These are phyloP conservation scores for Caenorhabditis tropicalis DNA, from an alignment of 1,140 invertebrate genomes.

Conservation along the genomic window DNA sequence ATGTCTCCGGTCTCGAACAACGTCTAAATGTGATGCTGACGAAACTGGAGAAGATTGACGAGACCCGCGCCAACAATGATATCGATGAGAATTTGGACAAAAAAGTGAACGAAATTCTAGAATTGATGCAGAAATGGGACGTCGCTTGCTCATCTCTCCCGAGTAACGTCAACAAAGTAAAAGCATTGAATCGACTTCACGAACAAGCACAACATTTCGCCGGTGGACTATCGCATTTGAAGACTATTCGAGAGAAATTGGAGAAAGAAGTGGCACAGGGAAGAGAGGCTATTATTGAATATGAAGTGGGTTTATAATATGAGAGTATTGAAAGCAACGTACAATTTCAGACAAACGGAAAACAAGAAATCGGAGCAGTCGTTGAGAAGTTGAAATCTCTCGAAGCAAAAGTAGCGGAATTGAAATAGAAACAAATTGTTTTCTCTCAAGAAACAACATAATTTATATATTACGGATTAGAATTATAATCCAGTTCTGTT, in stretches of 20 bases:
- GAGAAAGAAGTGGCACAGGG: slow-evolving; percentile 54
- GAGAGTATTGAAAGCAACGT: no score
- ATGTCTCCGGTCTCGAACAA: slow-evolving; percentile 51
- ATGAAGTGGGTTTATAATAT: not conserved
- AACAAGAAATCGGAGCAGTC: slow-evolving; percentile 1
- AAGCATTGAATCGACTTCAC: slow-evolving; percentile 53
- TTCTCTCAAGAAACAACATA: not conserved
- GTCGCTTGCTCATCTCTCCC: slow-evolving; percentile 51
- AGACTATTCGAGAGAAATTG: slow-evolving; percentile 7
- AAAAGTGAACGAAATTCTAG: slow-evolving; percentile 54
- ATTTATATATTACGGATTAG: not conserved
- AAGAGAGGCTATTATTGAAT: slow-evolving; percentile 58
- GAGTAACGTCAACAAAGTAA: slow-evolving; percentile 53
- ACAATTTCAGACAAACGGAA: not conserved
- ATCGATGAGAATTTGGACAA: slow-evolving; percentile 49
- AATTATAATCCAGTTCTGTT: not conserved
- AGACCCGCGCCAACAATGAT: slow-evolving; percentile 33
- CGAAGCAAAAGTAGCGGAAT: slow-evolving; percentile 17
- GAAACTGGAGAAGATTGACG: slow-evolving; percentile 48
- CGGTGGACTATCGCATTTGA: slow-evolving; percentile 30
- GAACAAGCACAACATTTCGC: slow-evolving; percentile 56
- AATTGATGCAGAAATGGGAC: slow-evolving; percentile 60
- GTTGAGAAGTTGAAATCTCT: slow-evolving; percentile 21
- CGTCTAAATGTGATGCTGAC: slow-evolving; percentile 50
- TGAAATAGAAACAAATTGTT: not conserved